These are phyloP conservation scores for Phoxinus dragarum DNA, from an alignment of 2,797 vertebrate genomes.

Conservation along the genomic window DNA sequence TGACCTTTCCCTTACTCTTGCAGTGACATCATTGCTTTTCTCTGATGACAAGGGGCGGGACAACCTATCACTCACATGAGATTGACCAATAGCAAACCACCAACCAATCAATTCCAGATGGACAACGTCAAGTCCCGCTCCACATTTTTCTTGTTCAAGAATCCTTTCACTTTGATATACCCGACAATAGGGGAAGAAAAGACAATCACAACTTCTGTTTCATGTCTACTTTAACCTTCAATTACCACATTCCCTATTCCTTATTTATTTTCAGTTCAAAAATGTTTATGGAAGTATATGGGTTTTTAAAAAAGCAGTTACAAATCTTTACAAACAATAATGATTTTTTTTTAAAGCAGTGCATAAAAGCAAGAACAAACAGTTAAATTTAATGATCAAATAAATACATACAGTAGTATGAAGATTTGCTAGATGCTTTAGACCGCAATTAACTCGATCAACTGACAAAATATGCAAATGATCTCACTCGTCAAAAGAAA, in stretches of 20 bases:
- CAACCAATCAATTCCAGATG: background rate
- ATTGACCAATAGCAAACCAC: too few species aligned
- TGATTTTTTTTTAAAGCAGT: background rate
- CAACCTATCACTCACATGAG: too few species aligned
- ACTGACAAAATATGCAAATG: slow-evolving; percentile 12
- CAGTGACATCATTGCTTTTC: too few species aligned
- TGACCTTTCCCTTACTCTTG: too few species aligned
- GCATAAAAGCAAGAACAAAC: background rate
- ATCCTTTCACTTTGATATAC: background rate
- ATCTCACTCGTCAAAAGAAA: background rate
- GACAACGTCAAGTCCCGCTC: background rate
- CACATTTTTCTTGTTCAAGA: background rate
- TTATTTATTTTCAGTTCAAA: background rate
- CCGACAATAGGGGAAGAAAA: background rate
- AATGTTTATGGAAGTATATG: background rate
- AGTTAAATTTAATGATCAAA: background rate
- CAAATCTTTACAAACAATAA: background rate
- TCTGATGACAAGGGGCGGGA: too few species aligned
- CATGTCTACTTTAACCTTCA: background rate
- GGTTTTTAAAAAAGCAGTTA: background rate
- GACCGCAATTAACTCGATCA: background rate
- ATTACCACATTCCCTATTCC: background rate
- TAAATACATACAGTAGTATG: background rate
- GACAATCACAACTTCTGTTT: background rate
- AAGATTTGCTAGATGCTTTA: background rate